phyloP scores from a whole-genome alignment of 2,888 invertebrate species.

The Melanostoma mellinum region DNA sequence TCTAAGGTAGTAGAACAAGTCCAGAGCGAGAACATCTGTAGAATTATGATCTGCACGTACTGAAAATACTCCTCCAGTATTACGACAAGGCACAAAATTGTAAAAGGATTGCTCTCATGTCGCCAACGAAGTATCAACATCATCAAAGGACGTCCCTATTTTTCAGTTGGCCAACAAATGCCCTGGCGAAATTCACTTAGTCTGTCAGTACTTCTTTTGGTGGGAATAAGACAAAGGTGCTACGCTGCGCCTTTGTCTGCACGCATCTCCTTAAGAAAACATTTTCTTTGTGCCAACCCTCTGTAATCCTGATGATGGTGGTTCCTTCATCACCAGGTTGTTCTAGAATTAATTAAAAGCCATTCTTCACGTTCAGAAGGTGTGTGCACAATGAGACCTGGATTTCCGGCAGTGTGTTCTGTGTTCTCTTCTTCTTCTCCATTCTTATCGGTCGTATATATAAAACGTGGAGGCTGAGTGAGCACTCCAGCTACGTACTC shows the following conservation, averaged over 20 bases:
- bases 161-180: too few relatives aligned
- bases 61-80: too few relatives aligned
- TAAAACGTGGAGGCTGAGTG: neutral
- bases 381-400: conserved; percentile 70
- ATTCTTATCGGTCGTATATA: neutral
- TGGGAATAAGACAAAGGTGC: conserved; percentile 57
- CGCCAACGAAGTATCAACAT: neutral
- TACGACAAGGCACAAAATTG: too few relatives aligned
- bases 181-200: conserved; percentile 13
- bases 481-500: conserved; percentile 8
- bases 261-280: conserved; percentile 58
- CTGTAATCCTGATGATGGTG: neutral
- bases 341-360: conserved; percentile 72
- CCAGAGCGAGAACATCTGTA: too few relatives aligned
- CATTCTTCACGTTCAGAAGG: conserved; percentile 71
- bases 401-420: conserved; percentile 63
- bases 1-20: too few relatives aligned
- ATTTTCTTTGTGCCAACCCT: conserved; percentile 30
- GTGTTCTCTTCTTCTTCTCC: conserved; percentile 33
- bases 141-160: neutral
- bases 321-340: conserved; percentile 68
- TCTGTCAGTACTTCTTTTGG: conserved; percentile 25
- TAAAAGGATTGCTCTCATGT: too few relatives aligned
- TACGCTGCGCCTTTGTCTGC: conserved; percentile 50
- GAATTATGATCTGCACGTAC: too few relatives aligned